These are phyloP conservation scores for Chloroclystis v-ata DNA, from an alignment of 2,888 invertebrate genomes.

Conservation along the genomic window DNA sequence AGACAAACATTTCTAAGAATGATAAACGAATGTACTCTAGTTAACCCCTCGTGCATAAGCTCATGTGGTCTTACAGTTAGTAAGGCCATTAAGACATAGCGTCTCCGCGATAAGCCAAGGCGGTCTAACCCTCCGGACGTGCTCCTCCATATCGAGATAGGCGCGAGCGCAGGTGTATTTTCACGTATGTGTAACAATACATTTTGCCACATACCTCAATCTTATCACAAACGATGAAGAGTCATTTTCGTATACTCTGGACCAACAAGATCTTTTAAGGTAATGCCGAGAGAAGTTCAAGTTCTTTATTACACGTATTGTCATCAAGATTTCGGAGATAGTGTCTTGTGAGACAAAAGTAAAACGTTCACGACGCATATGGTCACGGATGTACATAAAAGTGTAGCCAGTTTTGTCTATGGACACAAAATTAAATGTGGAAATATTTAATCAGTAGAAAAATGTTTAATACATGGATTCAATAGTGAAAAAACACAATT, in stretches of 20 bases:
- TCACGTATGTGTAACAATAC: slow-evolving; percentile 49
- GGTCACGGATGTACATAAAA: slow-evolving; percentile 45
- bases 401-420: slow-evolving; percentile 34
- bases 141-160: slow-evolving; percentile 69
- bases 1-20: slow-evolving; percentile 16
- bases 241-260: slow-evolving; percentile 26
- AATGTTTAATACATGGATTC: too few species aligned
- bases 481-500: too few species aligned
- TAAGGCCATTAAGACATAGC: slow-evolving; percentile 61
- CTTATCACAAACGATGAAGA: slow-evolving; percentile 32
- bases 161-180: slow-evolving; percentile 56
- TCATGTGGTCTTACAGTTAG: slow-evolving; percentile 61
- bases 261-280: slow-evolving; percentile 33
- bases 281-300: slow-evolving; percentile 39
- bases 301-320: slow-evolving; percentile 61
- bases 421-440: too few species aligned
- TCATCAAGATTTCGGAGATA: slow-evolving; percentile 62
- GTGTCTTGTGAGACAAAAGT: slow-evolving; percentile 52
- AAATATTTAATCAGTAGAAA: too few species aligned
- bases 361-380: slow-evolving; percentile 35
- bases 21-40: slow-evolving; percentile 28
- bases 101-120: slow-evolving; percentile 54
- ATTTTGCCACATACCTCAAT: slow-evolving; percentile 21
- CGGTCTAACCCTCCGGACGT: slow-evolving; percentile 57
- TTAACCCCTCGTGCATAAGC: slow-evolving; percentile 51